Conservation (phyloP, 1,140 invertebrate species). For the Drosophila rhopaloa region DNA sequence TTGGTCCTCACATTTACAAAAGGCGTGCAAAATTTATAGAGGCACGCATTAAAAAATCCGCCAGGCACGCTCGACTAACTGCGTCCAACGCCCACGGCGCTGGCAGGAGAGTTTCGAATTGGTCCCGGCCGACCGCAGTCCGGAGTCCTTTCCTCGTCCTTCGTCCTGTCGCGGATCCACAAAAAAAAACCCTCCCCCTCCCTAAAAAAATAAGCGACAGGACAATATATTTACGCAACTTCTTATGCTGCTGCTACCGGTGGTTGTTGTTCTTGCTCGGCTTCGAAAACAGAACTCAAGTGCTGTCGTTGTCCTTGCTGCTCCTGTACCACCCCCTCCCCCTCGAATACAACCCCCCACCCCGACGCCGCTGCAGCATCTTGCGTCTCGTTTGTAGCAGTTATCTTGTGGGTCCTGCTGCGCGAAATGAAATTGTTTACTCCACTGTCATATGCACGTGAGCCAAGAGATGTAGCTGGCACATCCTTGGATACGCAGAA, state of each 20-base stretch:
- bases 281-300: constrained; percentile 63
- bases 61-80: constrained; percentile 76
- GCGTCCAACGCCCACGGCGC: constrained; percentile 63
- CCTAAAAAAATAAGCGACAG: constrained; percentile 61
- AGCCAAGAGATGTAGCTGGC: constrained; percentile 47
- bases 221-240: constrained; percentile 82
- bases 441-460: constrained; percentile 82
- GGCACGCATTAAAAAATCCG: constrained; percentile 78
- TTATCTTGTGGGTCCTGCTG: constrained; percentile 76
- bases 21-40: constrained; percentile 82
- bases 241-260: constrained; percentile 72
- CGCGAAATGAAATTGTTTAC: constrained; percentile 81
- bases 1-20: constrained; percentile 60
- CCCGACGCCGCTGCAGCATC: constrained; percentile 67
- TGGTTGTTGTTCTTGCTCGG: constrained; percentile 52
- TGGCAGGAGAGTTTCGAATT: constrained; percentile 37
- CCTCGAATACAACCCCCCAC: neutral
- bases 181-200: constrained; percentile 2
- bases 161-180: constrained; percentile 22
- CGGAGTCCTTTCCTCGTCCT: constrained; percentile 13
- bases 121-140: constrained; percentile 46
- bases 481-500: constrained; percentile 8
- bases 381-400: constrained; percentile 80
- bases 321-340: constrained; percentile 2
- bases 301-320: constrained; percentile 57